Evolutionary conservation across 2,888 invertebrate genomes (phyloP), one percentile per base, ranked within the genome.

Genomic region (Spatulosminthurus flaviceps): DNA sequence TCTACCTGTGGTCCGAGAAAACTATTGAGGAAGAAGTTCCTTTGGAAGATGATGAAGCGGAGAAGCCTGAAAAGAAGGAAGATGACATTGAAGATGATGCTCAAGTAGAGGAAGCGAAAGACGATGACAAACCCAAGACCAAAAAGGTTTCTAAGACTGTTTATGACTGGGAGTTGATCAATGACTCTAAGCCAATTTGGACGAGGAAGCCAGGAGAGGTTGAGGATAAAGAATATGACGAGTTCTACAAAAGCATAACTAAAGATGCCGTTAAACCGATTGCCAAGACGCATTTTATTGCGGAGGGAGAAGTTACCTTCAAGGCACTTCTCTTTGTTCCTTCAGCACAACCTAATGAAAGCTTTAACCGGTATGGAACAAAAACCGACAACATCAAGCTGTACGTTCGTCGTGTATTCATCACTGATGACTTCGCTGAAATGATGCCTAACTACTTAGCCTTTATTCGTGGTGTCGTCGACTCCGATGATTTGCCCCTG

Each of bases 281-380:
- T 71, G 91, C 94, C 1, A 93, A 93, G 87, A 94, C 94, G 5
- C 99, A 99, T 89, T 99, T 99, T 88, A 92, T 96, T 81, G 99
- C 99, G 28, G 99, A 99, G 89, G 99, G 99, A 82, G 99, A 99
- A 90, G 98, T 99, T 9, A 96, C 97, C 9, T 99, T 99, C 90
- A 98, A 97, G 88, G 95, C 98, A 79, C 91, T 99, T 83, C 90
- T 99, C 81, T 99, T 94, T 89, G 93, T 99, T 82, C 98, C 98
- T 67, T 93, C 93, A 88, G 91, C 92, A 43, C 95, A 97, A 87
- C 97, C 98, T 0, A 90, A 92, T 13, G 98, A 99, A 88, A 93
- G 93, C 86, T 98, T 99, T 91, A 96, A 96, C 89, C 92, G 93
- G 87, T 98, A 98, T 88, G 98, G 98, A 86, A 94, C 96, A 84